Base-by-base conservation (phyloP, 2,888 invertebrate genomes). In the Endomychus coccineus region DNA sequence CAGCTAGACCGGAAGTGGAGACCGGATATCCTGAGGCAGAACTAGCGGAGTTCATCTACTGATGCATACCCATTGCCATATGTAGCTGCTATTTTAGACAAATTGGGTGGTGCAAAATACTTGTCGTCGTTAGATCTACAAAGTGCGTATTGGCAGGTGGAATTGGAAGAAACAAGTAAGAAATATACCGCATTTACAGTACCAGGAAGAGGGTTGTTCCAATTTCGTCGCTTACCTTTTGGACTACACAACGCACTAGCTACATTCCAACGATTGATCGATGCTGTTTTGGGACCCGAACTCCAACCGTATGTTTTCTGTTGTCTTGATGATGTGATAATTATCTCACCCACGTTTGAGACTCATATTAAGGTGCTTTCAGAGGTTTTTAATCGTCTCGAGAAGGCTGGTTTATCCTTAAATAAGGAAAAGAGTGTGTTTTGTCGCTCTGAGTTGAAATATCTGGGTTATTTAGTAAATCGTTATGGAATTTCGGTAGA, bases 401-500 rank as follows among this genome's bases (percentile, higher is more conserved):
- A 12, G 13, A n/a, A 4, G 16, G 34, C 33, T 9, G 39, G 34
- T n/a, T 28, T 39, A 12, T 53, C 45, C 2, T 27, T 59, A 4
- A 52, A 54, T 4, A 19, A 32, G 5, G 46, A 44, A 0, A 56
- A 59, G 27, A 45, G 47, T 32, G 12, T 42, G 9, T 50, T 54
- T 39, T 47, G 42, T 21, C 16, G 34, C 3, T 27, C 30, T 3
- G 39, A 47, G 19, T 27, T 61, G 3, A 39, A 42, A 19, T 56
- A 50, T 35, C 38, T 61, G 6, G 59, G 61, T 3, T 56, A 56
- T 29, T 25, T 55, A 1, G 51, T 62, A 5, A 44, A 49, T 32
- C 29, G 34, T 4, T 14, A 48, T 1, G 55, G 55, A 2, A 27
- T 53, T 13, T 36, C 37, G 7, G 43, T 48, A 1, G 46, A 51